Evolutionary conservation across 2,797 vertebrate genomes (phyloP), one percentile per base, ranked within the genome.

Genomic region (Chaetophractus vellerosus): DNA sequence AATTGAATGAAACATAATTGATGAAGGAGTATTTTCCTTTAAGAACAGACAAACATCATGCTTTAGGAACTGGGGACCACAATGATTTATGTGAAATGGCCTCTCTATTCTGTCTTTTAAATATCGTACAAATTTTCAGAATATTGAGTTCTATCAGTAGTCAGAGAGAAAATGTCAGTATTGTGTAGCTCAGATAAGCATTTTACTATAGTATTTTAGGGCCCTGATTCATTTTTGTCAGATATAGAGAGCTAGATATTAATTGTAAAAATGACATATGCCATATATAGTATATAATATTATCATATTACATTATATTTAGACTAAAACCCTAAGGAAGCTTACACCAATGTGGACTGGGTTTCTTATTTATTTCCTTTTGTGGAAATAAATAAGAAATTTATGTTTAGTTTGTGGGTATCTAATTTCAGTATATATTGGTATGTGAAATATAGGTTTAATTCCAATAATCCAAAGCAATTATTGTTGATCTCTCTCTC

Each of bases 1-100:
- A 74, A 94, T 86, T 83, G 94, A n/a, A n/a, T 93, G 94, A 78
- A 59, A 76, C 91, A 80, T 95, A 96, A 97, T 83, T 83, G 95
- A 93, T 89, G 90, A 97, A 66, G 79, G 93, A 88, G 97, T 96
- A 87, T 72, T 96, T 96, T 94, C 94, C 95, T 91, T 93, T 61
- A 95, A 92, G 89, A 87, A 93, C 63, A 96, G 84, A 95, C 88
- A 96, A 90, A 84, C 80, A 72, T 66, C 76, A 83, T 79, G 75
- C 55, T 86, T 96, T 92, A 81, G 59, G 69, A 75, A 68, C 57
- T 68, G 57, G 12, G 55, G 28, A 48, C 57, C 48, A 88, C 52
- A 92, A 68, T 19, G 90, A 38, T 76, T 85, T 94, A 93, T 81
- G 38, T 38, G 63, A 75, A 94, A 91, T 79, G 36, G 14, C 72